Evolutionary conservation across 2,888 invertebrate genomes (phyloP).

Genomic region (Molanna angustata): DNA sequence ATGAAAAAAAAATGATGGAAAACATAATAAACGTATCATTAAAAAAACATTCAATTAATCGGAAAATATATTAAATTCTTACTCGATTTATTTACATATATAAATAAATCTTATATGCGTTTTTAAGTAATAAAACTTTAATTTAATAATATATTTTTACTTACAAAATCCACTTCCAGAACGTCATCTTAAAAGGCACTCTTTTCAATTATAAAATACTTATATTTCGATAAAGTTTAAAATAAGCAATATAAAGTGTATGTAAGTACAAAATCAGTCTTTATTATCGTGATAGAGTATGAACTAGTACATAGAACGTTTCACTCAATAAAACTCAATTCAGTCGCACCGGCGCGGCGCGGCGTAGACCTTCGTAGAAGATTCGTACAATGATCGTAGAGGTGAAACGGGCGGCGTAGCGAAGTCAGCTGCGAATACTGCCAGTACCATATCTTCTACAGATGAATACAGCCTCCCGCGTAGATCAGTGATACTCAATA

Average conservation of each 20-base stretch:
- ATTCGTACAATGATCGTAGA: not conserved
- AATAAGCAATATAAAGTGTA: constrained; percentile 2
- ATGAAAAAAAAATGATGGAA: too few relatives aligned
- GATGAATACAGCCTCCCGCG: constrained; percentile 16
- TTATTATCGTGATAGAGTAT: constrained; percentile 10
- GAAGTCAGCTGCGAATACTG: constrained; percentile 26
- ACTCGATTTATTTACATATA: too few relatives aligned
- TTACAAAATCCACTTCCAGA: constrained; percentile 31
- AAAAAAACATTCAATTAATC: too few relatives aligned
- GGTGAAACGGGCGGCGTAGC: constrained; percentile 19
- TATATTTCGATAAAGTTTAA: not conserved
- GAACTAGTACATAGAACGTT: constrained; percentile 12
- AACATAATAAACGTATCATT: too few relatives aligned
- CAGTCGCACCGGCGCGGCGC: constrained; percentile 18
- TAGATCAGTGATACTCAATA: constrained; percentile 24
- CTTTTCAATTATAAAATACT: constrained; percentile 8
- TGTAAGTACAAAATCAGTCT: constrained; percentile 16
- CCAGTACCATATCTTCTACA: constrained; percentile 15
- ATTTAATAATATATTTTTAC: too few relatives aligned
- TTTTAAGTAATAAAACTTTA: too few relatives aligned
- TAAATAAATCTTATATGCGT: too few relatives aligned
- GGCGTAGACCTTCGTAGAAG: constrained; percentile 16
- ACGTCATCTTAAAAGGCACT: constrained; percentile 21
- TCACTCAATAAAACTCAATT: constrained; percentile 31
- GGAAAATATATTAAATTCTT: too few relatives aligned